Conservation (phyloP, 2,888 invertebrate species). For the Acronicta psi region DNA sequence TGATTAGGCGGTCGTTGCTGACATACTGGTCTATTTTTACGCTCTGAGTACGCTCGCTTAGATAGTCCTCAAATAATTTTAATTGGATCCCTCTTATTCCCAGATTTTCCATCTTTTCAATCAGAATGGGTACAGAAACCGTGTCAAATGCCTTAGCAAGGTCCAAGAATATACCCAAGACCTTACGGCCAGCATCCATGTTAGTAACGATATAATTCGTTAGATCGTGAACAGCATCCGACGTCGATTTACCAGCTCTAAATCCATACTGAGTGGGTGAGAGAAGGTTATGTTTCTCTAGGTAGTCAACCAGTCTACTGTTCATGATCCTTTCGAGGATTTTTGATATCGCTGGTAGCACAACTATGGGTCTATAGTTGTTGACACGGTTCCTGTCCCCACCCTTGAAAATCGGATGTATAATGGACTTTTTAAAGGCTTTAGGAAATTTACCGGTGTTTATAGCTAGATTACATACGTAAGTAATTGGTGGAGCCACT, state of each 20-base stretch:
- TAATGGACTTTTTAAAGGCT: background rate
- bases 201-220: background rate
- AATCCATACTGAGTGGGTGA: background rate
- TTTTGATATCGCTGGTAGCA: background rate
- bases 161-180: background rate
- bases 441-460: background rate
- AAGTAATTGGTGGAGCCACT: background rate
- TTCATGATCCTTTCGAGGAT: background rate
- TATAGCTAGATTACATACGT: too few relatives aligned
- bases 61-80: background rate
- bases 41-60: background rate
- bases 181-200: background rate
- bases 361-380: background rate
- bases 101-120: background rate
- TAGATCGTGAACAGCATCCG: background rate
- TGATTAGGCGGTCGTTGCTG: background rate
- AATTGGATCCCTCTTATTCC: conserved; percentile 4
- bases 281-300: background rate
- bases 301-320: background rate
- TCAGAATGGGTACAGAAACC: conserved; percentile 5
- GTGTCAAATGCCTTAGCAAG: conserved; percentile 1
- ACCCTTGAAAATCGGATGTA: background rate
- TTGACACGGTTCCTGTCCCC: background rate
- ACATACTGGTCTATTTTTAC: background rate
- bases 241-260: background rate